Base-by-base conservation (phyloP, 2,797 vertebrate genomes). In the Phataginus tricuspis region DNA sequence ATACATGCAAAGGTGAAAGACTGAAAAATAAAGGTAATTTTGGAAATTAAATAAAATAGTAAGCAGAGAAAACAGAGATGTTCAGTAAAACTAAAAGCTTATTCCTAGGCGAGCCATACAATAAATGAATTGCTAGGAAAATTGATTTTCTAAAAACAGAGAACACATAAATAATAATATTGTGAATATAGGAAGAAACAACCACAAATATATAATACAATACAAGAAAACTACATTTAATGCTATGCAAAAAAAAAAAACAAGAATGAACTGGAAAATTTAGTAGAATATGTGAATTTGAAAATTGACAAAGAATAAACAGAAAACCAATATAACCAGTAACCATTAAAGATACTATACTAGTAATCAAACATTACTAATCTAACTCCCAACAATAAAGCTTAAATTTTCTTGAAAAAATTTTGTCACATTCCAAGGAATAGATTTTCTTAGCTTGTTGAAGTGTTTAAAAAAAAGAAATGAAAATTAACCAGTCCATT, bases 21-120 rank as follows among this genome's bases (percentile, higher is more conserved):
- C 80, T 51, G 63, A 82, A 51, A 13, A 75, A 66, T 68, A 90
- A 89, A 80, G 51, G 6, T 64, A 82, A 53, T 34, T 42, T 71
- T 51, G 72, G 69, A 64, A 83, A 59, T 63, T n/a, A 93, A 90
- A 86, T 55, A 69, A 80, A 92, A 89, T n/a, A 23, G 49, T 39
- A 79, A 91, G 13, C 0, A 61, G 16, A 27, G 19, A 45, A 61
- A 45, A 49, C 49, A 34, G 5, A 42, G 21, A 42, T 57, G 34
- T 15, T 92, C 23, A 59, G 13, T 27, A 29, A 61, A 63, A 49
- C 29, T 29, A 93, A 66, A 86, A 49, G 10, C 16, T 86, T 25
- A 39, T 71, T 82, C 55, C 27, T 11, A 63, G 69, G 82, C 57
- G 5, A 55, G 21, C 5, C 31, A 85, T 64, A 79, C 37, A 61